Percentiles rank a stretch among this genome's conserved stretches.
Evolutionary conservation across 2,113 vertebrate genomes (phyloP).

Genomic region (Eclectus roratus): DNA sequence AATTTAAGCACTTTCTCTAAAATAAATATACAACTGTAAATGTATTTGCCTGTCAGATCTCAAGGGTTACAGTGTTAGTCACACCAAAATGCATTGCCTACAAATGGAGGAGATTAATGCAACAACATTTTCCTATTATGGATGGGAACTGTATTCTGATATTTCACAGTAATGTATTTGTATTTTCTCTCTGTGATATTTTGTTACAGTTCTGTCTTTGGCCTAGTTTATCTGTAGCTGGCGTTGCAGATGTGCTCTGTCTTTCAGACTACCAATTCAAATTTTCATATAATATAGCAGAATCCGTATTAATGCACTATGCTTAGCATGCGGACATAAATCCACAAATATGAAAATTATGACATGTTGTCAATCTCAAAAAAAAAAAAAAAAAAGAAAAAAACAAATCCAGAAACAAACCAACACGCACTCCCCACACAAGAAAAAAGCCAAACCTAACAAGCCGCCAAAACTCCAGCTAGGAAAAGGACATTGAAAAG

Average conservation of each 20-base stretch:
- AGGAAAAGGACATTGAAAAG: neutral
- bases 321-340: neutral
- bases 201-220: neutral
- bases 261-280: neutral
- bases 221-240: neutral
- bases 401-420: neutral
- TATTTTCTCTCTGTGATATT: neutral
- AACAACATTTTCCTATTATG: neutral
- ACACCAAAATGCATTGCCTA: neutral
- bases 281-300: neutral
- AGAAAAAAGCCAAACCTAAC: neutral
- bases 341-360: neutral
- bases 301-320: neutral
- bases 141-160: neutral
- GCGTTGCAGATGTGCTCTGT: neutral
- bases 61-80: neutral
- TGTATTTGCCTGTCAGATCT: neutral
- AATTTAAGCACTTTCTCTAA: neutral
- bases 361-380: no score
- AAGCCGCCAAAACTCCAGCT: neutral
- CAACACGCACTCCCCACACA: neutral
- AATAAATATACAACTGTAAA: neutral
- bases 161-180: neutral
- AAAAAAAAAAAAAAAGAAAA: neutral
- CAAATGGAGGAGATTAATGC: neutral